These are phyloP conservation scores for Epinephelus awoara DNA, from an alignment of 2,797 vertebrate genomes.

Conservation along the genomic window DNA sequence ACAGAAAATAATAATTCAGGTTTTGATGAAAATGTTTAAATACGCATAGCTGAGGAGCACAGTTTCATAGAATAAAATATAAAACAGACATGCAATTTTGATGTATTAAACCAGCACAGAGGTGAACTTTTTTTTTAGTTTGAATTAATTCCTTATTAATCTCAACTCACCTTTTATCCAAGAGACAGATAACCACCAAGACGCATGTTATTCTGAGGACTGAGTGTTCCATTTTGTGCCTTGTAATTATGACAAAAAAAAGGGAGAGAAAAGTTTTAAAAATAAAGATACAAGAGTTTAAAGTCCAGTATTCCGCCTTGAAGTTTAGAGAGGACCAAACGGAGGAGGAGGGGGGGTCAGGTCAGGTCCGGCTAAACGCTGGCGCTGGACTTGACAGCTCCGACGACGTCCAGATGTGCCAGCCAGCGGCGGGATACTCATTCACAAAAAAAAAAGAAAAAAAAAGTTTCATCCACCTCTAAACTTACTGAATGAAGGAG, in stretches of 20 bases:
- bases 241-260: conserved; percentile 28
- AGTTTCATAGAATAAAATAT: neutral
- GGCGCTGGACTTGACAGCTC: conserved; percentile 68
- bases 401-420: conserved; percentile 76
- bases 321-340: conserved; percentile 41
- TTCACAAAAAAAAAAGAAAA: conserved; percentile 60
- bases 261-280: conserved; percentile 19
- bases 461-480: conserved; percentile 67
- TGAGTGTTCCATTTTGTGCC: conserved; percentile 78
- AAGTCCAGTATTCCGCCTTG: conserved; percentile 66
- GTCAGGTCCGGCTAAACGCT: conserved; percentile 55
- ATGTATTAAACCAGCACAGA: neutral
- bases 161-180: conserved; percentile 83
- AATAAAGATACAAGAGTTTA: conserved; percentile 18
- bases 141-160: neutral
- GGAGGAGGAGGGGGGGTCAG: conserved; percentile 20
- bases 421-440: conserved; percentile 72
- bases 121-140: neutral
- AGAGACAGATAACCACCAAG: conserved; percentile 75
- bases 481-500: conserved; percentile 63
- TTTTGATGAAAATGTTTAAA: neutral
- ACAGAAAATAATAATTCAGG: neutral
- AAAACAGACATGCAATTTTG: neutral
- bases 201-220: conserved; percentile 75
- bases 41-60: neutral